These are phyloP conservation scores for Apantesis nais DNA, from an alignment of 2,888 invertebrate genomes.

Conservation along the genomic window DNA sequence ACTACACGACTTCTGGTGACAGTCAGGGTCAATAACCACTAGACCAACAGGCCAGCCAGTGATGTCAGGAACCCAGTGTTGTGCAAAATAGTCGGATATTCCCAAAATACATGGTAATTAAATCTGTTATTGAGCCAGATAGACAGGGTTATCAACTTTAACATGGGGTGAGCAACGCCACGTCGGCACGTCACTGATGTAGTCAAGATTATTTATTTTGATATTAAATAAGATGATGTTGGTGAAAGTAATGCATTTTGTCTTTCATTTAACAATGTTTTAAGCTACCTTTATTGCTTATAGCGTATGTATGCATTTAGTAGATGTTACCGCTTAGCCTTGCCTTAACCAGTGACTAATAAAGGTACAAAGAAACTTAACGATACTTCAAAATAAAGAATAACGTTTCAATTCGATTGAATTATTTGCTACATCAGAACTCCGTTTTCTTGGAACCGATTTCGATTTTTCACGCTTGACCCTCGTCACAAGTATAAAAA, in stretches of 20 bases:
- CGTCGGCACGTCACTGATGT: slow-evolving; percentile 12
- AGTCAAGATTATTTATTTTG: slow-evolving; percentile 40
- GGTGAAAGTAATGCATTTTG: background rate
- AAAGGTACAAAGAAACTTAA: too few species aligned
- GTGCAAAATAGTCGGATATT: background rate
- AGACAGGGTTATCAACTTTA: background rate
- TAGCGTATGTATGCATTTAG: too few species aligned
- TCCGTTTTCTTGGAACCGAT: too few species aligned
- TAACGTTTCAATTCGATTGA: too few species aligned
- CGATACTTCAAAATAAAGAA: too few species aligned
- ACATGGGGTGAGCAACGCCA: slow-evolving; percentile 18
- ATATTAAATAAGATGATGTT: slow-evolving; percentile 21
- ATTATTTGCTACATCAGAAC: too few species aligned
- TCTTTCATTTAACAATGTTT: slow-evolving; percentile 6
- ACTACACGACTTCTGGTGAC: too few species aligned
- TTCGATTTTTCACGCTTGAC: too few species aligned
- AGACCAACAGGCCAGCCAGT: too few species aligned
- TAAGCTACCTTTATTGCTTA: background rate
- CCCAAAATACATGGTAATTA: background rate
- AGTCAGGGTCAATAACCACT: too few species aligned
- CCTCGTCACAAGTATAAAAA: too few species aligned
- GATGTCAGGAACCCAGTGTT: background rate
- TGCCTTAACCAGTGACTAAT: background rate
- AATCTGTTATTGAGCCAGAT: background rate
- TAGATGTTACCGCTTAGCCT: background rate